Evolutionary conservation across 2,113 vertebrate species (phyloP), one percentile per base, ranked within the genome.

Genomic region (Axis porcinus): DNA sequence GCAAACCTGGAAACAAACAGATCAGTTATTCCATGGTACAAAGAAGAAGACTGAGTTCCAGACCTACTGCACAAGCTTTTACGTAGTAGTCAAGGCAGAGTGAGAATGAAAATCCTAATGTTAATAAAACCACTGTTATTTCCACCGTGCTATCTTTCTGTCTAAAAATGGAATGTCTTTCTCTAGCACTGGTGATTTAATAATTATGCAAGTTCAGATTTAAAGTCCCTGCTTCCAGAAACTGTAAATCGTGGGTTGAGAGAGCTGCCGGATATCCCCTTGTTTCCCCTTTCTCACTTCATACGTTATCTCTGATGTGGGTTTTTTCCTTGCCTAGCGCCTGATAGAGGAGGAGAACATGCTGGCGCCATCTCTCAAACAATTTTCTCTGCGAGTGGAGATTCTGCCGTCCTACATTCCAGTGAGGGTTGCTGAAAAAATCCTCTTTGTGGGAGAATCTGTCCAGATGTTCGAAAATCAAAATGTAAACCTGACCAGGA

Each of bases 391-490:
- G 89, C 99, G 99, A 36, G 98, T 99, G 1, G 99, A 99, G 98
- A 99, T 99, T 99, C 98, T 99, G 94, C 99, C 99, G 0, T 99
- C 99, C 0, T 99, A 99, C 98, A 99, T 99, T 89, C 99, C 99
- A 91, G 98, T 99, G 97, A 98, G 99, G 3, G 99, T 99, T 91
- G 99, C 99, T 21, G 99, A 99, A 99, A 99, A 99, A 98, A 99
- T 99, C 98, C 99, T 99, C 45, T 99, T 99, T 97, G 99, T 99
- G 27, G 99, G 99, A 96, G 99, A 99, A 97, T 99, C 99, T 0
- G 99, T 99, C 60, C 99, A 99, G 98, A 99, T 99, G 99, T 99
- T 99, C 97, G 99, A 99, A 97, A 99, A 99, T 98, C 99, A 99
- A 98, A 99, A 99, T 96, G 99, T 99, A 97, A 99, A 99, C 97